Conservation (phyloP, 2,113 vertebrate species). For the Taxidea taxus region DNA sequence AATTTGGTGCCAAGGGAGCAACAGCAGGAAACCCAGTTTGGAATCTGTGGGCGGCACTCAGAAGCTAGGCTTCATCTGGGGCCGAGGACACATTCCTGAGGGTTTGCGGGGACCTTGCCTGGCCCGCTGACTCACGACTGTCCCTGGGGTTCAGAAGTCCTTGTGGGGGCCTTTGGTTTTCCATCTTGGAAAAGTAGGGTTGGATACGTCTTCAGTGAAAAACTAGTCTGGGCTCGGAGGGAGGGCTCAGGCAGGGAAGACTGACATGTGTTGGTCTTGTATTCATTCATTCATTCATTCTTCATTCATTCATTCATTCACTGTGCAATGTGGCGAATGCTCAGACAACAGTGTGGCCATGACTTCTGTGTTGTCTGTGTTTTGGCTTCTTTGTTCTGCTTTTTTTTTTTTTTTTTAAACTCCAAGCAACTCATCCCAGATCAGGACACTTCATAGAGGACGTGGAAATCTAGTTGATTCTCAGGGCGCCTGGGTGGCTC, state of each 20-base stretch:
- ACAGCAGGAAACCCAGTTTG: neutral
- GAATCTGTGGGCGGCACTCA: neutral
- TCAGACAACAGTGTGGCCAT: no score
- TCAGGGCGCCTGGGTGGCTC: neutral
- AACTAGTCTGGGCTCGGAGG: no score
- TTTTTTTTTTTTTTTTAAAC: neutral
- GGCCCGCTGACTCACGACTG: accelerated
- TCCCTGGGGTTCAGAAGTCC: accelerated
- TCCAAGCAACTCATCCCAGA: neutral
- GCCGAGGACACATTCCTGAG: accelerated
- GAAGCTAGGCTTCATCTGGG: accelerated
- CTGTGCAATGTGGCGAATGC: accelerated
- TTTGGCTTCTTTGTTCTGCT: neutral
- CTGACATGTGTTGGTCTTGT: accelerated
- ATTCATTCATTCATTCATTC: no score
- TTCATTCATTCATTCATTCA: neutral
- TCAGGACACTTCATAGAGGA: neutral
- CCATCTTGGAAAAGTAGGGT: neutral
- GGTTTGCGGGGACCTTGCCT: accelerated
- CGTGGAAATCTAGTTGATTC: neutral
- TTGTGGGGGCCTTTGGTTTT: neutral
- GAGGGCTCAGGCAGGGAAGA: neutral
- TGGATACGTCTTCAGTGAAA: neutral
- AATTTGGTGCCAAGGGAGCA: accelerated
- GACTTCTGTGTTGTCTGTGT: neutral